A percentile compares a stretch with the other conserved stretches of the same genome.
These are phyloP conservation scores for Dioctria linearis DNA, from an alignment of 2,888 invertebrate genomes.

Conservation along the genomic window DNA sequence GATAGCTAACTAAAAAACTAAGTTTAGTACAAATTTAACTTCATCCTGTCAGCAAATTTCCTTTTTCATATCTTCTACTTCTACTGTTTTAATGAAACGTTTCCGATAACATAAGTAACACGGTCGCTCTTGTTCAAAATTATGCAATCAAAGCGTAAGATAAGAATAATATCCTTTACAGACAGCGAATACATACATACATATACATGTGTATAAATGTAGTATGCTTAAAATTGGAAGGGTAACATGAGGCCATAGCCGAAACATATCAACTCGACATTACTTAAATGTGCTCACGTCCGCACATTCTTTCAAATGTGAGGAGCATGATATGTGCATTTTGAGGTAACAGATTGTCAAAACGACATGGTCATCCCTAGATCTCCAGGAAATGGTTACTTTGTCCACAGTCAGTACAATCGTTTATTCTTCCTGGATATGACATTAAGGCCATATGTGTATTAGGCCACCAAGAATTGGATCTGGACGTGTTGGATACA, in stretches of 20 bases:
- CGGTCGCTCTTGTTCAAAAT: too few relatives aligned
- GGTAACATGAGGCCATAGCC: slow-evolving; percentile 1
- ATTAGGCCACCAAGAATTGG: slow-evolving; percentile 40
- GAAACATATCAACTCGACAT: slow-evolving; percentile 46
- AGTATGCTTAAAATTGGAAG: not conserved
- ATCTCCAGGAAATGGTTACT: slow-evolving; percentile 47
- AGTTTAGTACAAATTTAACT: too few relatives aligned
- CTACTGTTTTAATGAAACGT: too few relatives aligned
- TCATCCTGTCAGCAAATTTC: too few relatives aligned
- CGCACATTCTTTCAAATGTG: slow-evolving; percentile 43
- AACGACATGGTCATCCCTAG: slow-evolving; percentile 51
- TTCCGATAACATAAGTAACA: too few relatives aligned
- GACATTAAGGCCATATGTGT: slow-evolving; percentile 49
- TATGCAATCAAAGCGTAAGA: too few relatives aligned
- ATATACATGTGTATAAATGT: too few relatives aligned
- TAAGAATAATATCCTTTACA: too few relatives aligned
- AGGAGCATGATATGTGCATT: slow-evolving; percentile 49
- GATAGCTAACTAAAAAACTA: too few relatives aligned
- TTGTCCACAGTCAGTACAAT: slow-evolving; percentile 27
- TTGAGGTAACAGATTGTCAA: slow-evolving; percentile 50
- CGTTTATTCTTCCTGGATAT: slow-evolving; percentile 26
- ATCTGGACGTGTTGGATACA: slow-evolving; percentile 29
- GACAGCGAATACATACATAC: too few relatives aligned
- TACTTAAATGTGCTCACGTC: slow-evolving; percentile 51
- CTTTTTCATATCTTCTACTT: too few relatives aligned